These are phyloP conservation scores for Megalops atlanticus DNA, from an alignment of 2,113 vertebrate genomes.

Conservation along the genomic window DNA sequence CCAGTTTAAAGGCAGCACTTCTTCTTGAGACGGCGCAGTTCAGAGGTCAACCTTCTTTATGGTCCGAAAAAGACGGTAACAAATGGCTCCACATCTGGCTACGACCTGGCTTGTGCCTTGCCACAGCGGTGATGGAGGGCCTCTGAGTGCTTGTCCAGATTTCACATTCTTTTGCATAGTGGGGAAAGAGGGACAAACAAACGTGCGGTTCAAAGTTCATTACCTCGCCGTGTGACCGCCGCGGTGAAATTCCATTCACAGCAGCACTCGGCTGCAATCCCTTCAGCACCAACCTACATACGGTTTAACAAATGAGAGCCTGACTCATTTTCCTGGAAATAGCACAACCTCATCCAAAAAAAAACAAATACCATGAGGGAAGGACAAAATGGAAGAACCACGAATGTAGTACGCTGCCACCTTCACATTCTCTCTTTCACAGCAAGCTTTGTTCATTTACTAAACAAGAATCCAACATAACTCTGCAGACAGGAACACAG, in stretches of 20 bases:
- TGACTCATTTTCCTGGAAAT: neutral
- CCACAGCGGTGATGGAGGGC: constrained; percentile 17
- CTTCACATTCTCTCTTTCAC: neutral
- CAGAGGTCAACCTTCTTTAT: constrained; percentile 30
- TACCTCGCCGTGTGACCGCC: constrained; percentile 43
- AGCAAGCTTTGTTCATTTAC: neutral
- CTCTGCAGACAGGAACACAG: neutral
- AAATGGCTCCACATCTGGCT: constrained; percentile 39
- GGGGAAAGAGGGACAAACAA: constrained; percentile 41
- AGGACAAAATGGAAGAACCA: neutral
- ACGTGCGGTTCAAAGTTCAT: constrained; percentile 43
- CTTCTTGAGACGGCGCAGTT: constrained; percentile 20
- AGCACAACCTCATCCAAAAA: neutral
- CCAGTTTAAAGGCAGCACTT: constrained; percentile 2
- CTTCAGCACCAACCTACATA: neutral
- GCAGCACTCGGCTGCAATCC: neutral
- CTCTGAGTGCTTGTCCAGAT: constrained; percentile 32
- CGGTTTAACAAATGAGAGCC: neutral
- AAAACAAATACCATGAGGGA: neutral
- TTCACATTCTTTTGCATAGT: constrained; percentile 26
- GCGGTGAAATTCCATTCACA: constrained; percentile 35
- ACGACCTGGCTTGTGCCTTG: constrained; percentile 18
- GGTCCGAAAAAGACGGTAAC: constrained; percentile 29
- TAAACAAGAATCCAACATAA: neutral
- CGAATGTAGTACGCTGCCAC: no score